Percentiles rank a stretch among this genome's conserved stretches.
These are phyloP conservation scores for Halocaridina rubra DNA, from an alignment of 2,888 invertebrate species.

Conservation along the genomic window DNA sequence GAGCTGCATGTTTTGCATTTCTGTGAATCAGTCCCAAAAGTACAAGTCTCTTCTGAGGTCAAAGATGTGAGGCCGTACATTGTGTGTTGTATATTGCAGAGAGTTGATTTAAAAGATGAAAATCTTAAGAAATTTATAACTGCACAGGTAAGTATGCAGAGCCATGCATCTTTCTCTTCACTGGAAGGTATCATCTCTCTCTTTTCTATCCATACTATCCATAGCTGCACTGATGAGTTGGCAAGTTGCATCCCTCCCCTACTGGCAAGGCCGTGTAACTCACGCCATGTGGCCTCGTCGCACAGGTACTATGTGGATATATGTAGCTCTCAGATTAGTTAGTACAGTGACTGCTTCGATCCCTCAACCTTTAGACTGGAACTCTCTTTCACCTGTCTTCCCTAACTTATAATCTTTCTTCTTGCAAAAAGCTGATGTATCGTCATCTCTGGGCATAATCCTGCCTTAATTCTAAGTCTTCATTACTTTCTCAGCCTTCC, in stretches of 20 bases:
- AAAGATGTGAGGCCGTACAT: conserved; percentile 78
- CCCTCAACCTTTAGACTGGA: no score
- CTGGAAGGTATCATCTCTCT: no score
- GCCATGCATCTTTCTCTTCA: neutral
- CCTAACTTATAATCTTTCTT: neutral
- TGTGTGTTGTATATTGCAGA: conserved; percentile 78
- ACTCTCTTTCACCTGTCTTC: neutral
- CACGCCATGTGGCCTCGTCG: no score
- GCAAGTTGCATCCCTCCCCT: no score
- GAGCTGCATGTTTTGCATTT: conserved; percentile 70
- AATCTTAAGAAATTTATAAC: conserved; percentile 83
- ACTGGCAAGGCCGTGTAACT: no score
- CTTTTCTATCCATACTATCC: no score
- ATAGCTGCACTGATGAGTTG: no score
- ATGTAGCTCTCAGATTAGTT: no score
- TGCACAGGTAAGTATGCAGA: conserved; percentile 71
- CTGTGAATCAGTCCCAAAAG: conserved; percentile 71
- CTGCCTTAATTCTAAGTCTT: no score
- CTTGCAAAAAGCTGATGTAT: neutral
- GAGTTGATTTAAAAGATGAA: conserved; percentile 75
- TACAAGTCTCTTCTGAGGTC: conserved; percentile 74
- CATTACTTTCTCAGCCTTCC: no score
- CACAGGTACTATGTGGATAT: no score
- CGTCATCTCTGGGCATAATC: neutral
- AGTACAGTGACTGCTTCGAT: no score